Evolutionary conservation across 2,113 vertebrate species (phyloP), one percentile per base, ranked within the genome.

Genomic region (Pterocles burchelli): DNA sequence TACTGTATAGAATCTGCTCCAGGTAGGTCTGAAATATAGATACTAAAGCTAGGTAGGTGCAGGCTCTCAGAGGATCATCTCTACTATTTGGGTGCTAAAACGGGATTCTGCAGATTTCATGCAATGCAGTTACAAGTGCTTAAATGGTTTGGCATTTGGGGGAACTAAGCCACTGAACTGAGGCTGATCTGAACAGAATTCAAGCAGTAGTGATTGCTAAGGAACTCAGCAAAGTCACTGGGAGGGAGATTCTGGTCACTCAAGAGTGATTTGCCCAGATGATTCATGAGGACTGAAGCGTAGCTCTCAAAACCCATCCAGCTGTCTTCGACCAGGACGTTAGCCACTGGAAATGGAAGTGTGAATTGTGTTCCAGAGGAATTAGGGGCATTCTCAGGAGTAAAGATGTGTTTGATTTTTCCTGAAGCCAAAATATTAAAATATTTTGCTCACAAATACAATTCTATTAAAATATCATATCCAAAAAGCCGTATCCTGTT

Each of bases 1-100:
- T 96, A 85, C 91, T 92, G 28, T 97, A 51, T 97, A 92, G 95
- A 82, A 95, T 71, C 70, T 97, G 61, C 95, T 96, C 89, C 91
- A 95, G 90, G 93, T 97, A 95, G 79, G 88, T 95, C 62, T 88
- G 78, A 94, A 96, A 68, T 48, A 33, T 68, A 95, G 82, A 55
- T 51, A 71, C 31, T 61, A 28, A 55, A 94, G 76, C 80, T 71
- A 95, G 93, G 86, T 34, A 96, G 75, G 57, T 62, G 89, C 82
- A 96, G 95, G 86, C 21, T 66, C 11, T 89, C 73, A 67, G 55
- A 74, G 46, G 58, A 48, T 22, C 26, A 1, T 29, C 6, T 19
- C 9, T 55, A 33, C 51, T 80, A 22, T 63, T n/a, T 67, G 72
- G 24, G 15, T 74, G 25, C 63, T 84, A 77, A 70, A 82, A 67